Percentiles rank a stretch among this genome's conserved stretches.
Evolutionary conservation across 1,140 invertebrate species (phyloP).

Genomic region (Diachasma alloeum): DNA sequence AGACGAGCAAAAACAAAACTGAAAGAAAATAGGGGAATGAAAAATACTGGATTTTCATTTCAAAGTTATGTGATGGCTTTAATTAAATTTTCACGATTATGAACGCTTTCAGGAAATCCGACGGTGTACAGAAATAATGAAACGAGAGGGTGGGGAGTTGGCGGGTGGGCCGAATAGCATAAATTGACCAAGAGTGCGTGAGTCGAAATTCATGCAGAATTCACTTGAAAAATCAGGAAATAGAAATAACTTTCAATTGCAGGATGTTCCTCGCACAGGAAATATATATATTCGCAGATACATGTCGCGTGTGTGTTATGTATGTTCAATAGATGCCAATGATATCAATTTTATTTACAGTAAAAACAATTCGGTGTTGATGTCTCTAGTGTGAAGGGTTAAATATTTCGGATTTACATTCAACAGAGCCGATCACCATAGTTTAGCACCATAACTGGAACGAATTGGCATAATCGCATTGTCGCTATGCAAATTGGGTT

Average conservation of each 20-base stretch:
- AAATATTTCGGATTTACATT: too few relatives aligned
- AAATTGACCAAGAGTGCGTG: not conserved
- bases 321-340: too few relatives aligned
- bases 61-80: constrained; percentile 34
- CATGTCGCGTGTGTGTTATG: too few relatives aligned
- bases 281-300: too few relatives aligned
- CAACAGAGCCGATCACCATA: too few relatives aligned
- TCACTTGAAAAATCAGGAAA: not conserved
- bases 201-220: not conserved
- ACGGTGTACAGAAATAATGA: constrained; percentile 25
- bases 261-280: not conserved
- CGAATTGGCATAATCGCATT: too few relatives aligned
- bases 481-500: too few relatives aligned
- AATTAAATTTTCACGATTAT: constrained; percentile 49
- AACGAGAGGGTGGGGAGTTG: constrained; percentile 18
- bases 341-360: too few relatives aligned
- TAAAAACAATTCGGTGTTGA: too few relatives aligned
- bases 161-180: not conserved
- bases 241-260: not conserved
- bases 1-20: not conserved
- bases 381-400: too few relatives aligned
- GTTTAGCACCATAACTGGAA: too few relatives aligned
- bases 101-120: constrained; percentile 31
- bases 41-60: not conserved
- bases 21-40: not conserved